Evolutionary conservation across 2,888 invertebrate genomes (phyloP).

Genomic region (Cerastis rubricosa): DNA sequence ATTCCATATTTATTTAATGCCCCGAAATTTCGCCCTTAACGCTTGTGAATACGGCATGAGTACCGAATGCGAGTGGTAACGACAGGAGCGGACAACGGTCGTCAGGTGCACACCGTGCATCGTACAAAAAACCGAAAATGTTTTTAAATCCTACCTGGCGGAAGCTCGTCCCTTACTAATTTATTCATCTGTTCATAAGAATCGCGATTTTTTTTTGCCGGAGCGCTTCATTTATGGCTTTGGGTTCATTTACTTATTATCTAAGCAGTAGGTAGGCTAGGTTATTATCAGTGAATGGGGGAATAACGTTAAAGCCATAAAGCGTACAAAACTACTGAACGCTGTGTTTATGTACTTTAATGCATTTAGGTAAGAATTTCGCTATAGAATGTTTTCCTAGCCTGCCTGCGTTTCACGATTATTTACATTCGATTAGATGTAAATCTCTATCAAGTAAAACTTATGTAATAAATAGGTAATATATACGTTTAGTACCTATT

Average conservation of each 20-base stretch:
- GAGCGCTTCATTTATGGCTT: slow-evolving; percentile 14
- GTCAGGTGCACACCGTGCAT: slow-evolving; percentile 73
- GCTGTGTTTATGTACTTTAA: slow-evolving; percentile 22
- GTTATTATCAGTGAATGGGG: slow-evolving; percentile 47
- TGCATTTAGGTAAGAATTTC: not conserved
- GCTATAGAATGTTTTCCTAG: not conserved
- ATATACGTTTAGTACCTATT: not conserved
- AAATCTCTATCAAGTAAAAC: not conserved
- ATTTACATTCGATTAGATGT: slow-evolving; percentile 21
- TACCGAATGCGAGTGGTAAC: slow-evolving; percentile 54
- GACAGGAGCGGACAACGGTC: slow-evolving; percentile 74
- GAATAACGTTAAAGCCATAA: slow-evolving; percentile 28
- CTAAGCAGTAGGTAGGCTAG: slow-evolving; percentile 36
- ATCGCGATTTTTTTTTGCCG: slow-evolving; percentile 15
- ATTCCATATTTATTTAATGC: slow-evolving; percentile 26
- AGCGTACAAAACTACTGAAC: slow-evolving; percentile 17
- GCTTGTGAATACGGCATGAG: slow-evolving; percentile 54
- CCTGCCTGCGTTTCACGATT: not conserved
- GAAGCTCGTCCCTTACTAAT: slow-evolving; percentile 22
- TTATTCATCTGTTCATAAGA: slow-evolving; percentile 23
- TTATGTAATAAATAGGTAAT: not conserved
- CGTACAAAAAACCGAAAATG: slow-evolving; percentile 56
- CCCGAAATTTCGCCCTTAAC: slow-evolving; percentile 46
- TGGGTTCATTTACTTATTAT: slow-evolving; percentile 43
- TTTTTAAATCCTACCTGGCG: slow-evolving; percentile 70